Base-by-base conservation (phyloP, 2,113 vertebrate species). In the Eolophus roseicapilla region DNA sequence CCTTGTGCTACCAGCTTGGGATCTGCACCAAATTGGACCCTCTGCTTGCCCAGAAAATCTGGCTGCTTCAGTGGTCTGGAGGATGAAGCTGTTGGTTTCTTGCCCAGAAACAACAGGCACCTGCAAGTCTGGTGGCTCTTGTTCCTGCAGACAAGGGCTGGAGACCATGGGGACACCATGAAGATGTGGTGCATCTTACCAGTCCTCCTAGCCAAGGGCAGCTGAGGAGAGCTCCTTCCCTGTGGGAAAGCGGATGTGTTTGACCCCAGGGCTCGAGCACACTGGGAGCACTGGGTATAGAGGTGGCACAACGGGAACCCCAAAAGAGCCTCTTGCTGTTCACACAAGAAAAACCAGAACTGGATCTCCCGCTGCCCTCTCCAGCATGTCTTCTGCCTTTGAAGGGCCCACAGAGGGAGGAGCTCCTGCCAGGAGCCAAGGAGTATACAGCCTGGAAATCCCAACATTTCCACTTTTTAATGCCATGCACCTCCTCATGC, bases 141-240 rank as follows among this genome's bases (percentile, higher is more conserved):
- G 0, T 20, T 79, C 50, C 43, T 55, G 55, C 0, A 0, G 43
- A 35, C 4, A 1, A 86, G 74, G 60, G 27, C 59, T 80, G 71
- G 80, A 86, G 73, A 53, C 53, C 10, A 2, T 11, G 1, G 0
- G 33, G 33, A 68, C 1, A 5, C 57, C 60, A 63, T 0, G 0
- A 78, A 67, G 44, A 70, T 6, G 25, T 7, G 55, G 60, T n/a
- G 13, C 23, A n/a, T 43, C 62, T 69, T n/a, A 35, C 15, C 52
- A 10, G 2, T 23, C 35, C 63, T 53, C 20, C 69, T 7, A 27
- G 47, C 13, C 47, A 67, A 44, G 25, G 37, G 24, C 0, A 1
- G 78, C 11, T 0, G 3, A 52, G 33, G 24, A 82, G 11, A 88
- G 31, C 31, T 41, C 35, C 41, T 44, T 62, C 39, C 71, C 43